Percentiles rank a stretch among this genome's conserved stretches.
Conservation (phyloP, 2,113 vertebrate species). For the Oreochromis tanganicae region DNA sequence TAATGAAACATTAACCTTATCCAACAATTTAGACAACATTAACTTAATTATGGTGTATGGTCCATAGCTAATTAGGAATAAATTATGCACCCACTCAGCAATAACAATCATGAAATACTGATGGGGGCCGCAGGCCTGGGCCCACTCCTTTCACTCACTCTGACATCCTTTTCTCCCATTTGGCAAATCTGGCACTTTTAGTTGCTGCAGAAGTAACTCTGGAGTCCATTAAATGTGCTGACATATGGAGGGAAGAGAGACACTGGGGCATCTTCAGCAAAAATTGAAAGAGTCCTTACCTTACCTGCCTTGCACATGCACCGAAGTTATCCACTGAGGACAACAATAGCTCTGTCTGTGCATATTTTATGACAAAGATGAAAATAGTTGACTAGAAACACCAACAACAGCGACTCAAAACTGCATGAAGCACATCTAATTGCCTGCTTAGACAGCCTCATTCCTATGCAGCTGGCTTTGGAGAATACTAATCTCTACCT, state of each 20-base stretch:
- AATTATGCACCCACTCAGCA: background rate
- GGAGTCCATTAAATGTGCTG: constrained; percentile 40
- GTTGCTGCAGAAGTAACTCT: constrained; percentile 16
- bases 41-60: background rate
- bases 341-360: constrained; percentile 31
- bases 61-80: background rate
- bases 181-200: constrained; percentile 6
- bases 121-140: background rate
- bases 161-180: constrained; percentile 3
- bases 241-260: constrained; percentile 21
- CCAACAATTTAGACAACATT: background rate
- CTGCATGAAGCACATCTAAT: constrained; percentile 41
- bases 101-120: constrained; percentile 17
- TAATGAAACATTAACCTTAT: background rate
- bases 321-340: constrained; percentile 21
- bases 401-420: constrained; percentile 15
- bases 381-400: constrained; percentile 38
- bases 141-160: background rate
- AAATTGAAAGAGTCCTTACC: constrained; percentile 19
- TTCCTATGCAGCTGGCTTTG: constrained; percentile 14
- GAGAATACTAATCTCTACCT: constrained; percentile 25
- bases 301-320: background rate
- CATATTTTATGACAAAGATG: constrained; percentile 49
- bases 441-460: constrained; percentile 27
- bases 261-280: constrained; percentile 27